Evolutionary conservation across 2,888 invertebrate species (phyloP), one percentile per base, ranked within the genome.

Genomic region (Cheilosia impressa): DNA sequence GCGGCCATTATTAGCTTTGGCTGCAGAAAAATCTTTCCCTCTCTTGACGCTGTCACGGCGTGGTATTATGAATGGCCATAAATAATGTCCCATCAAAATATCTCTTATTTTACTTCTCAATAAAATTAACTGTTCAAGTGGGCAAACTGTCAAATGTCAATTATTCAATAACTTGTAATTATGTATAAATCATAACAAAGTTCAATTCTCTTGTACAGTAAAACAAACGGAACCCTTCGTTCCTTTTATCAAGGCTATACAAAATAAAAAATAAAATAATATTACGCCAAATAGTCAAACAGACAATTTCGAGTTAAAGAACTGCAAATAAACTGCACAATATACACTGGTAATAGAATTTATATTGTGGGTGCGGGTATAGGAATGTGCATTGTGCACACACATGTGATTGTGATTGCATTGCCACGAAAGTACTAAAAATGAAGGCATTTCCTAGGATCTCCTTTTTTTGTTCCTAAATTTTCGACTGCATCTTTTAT

Each of bases 311-410:
- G 17, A 65, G 69, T 63, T 58, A 58, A 79, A 58, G 63, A 72
- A 72, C 71, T 79, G 78, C 78, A 79, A 78, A 78, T 78, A 78
- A 78, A 78, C 69, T 71, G 71, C 71, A 69, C 63, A 43, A 71
- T 65, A 63, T 79, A 71, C 78, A 69, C 55, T 62, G 63, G 78
- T 69, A 78, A 77, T 60, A 77, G 69, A 77, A 68, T 77, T 69
- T 66, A 68, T 60, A 60, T 52, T 17, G 52, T 58, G 50, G 52
- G 34, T 52, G 58, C 19, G n/a, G 41, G 10, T 19, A 65, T 24
- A 24, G 60, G 1, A 62, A 41, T 55, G 22, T 13, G 22, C 62
- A 50, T 17, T 55, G 22, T 13, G 22, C 62, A 50, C 24, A 63
- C 63, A 45, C n/a, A n/a, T 31, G 34, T 22, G 10, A 9, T 31